Evolutionary conservation across 37 sponge, comb jelly and placozoan species (phyloP).

Genomic region (Oscarella lobularis): DNA sequence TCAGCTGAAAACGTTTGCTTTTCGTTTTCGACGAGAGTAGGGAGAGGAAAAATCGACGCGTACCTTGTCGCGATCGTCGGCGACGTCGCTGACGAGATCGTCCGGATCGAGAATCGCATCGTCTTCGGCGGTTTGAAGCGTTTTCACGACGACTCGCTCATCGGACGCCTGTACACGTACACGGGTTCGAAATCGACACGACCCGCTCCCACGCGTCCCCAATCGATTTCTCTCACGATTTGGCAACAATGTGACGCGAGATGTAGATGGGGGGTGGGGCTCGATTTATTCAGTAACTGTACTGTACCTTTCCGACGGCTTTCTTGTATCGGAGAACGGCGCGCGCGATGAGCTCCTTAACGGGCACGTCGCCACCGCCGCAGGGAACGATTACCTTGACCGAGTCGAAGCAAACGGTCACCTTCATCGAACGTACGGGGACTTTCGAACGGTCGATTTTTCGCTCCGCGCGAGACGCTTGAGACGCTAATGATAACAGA

Average conservation of each 20-base stretch:
- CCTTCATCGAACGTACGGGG: conserved; percentile 39
- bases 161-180: not conserved
- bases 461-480: no score
- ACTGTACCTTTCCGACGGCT: conserved; percentile 9
- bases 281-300: not conserved
- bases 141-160: not conserved
- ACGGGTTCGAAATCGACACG: no score
- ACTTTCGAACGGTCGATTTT: no score
- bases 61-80: conserved; percentile 67
- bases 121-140: not conserved
- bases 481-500: no score
- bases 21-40: not conserved
- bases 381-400: conserved; percentile 63
- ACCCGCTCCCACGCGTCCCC: no score
- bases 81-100: conserved; percentile 59
- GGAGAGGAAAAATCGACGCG: not conserved
- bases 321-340: conserved; percentile 56
- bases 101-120: conserved; percentile 28
- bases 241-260: no score
- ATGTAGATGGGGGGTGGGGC: no score
- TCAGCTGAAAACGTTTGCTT: not conserved
- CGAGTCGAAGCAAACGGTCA: conserved; percentile 43
- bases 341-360: conserved; percentile 49
- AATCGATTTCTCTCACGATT: no score
- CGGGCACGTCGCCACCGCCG: conserved; percentile 49